These are phyloP conservation scores for Coptodon bakossiorum DNA, from an alignment of 2,113 vertebrate genomes.

Conservation along the genomic window DNA sequence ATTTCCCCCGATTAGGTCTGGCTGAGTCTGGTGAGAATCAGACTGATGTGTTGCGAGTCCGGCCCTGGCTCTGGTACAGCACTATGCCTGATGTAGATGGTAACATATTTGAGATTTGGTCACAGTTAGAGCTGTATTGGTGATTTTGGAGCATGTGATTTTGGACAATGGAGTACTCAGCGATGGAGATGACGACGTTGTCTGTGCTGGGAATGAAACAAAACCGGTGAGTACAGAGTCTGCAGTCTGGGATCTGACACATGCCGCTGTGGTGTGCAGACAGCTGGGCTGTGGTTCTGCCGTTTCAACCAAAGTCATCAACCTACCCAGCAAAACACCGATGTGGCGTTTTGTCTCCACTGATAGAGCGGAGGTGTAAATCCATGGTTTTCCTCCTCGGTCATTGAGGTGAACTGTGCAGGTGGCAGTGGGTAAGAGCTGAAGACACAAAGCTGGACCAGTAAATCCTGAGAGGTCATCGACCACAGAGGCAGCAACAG, in stretches of 20 bases:
- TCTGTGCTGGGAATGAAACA: not conserved
- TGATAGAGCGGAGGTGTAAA: not conserved
- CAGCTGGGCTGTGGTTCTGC: not conserved
- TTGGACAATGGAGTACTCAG: not conserved
- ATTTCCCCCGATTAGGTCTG: not conserved
- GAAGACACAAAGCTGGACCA: not conserved
- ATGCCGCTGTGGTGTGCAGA: not conserved
- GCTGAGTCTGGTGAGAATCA: not conserved
- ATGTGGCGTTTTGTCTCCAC: not conserved
- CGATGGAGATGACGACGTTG: not conserved
- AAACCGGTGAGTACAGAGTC: not conserved
- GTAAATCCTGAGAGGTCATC: not conserved
- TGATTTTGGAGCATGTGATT: not conserved
- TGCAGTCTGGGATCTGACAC: not conserved
- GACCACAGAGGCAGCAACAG: not conserved
- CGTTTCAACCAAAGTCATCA: not conserved
- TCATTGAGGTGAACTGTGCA: not conserved
- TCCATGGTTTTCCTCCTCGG: not conserved
- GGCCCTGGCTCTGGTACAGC: not conserved
- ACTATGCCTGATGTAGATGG: not conserved
- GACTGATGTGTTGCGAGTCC: not conserved
- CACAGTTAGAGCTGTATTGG: not conserved
- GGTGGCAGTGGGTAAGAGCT: not conserved
- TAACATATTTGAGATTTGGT: not conserved
- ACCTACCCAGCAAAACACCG: not conserved